These are phyloP conservation scores for Drosophila parthenogenetica DNA, from an alignment of 2,888 invertebrate species.

Conservation along the genomic window DNA sequence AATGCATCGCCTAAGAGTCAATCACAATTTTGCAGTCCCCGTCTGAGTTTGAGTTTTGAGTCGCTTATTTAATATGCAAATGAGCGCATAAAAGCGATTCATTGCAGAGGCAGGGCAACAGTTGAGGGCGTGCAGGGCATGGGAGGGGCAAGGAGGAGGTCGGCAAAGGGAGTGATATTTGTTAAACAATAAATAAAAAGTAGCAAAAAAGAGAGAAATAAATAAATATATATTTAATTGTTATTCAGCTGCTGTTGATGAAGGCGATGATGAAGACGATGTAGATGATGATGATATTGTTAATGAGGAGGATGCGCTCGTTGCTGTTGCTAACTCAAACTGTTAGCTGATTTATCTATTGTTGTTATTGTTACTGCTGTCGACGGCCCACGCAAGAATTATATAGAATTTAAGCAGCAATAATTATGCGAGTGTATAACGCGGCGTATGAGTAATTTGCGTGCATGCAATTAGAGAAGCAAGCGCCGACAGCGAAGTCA, in stretches of 20 bases:
- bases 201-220: constrained; percentile 34
- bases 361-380: constrained; percentile 22
- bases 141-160: neutral
- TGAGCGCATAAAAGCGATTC: constrained; percentile 78
- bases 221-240: constrained; percentile 52
- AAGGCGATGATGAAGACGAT: neutral
- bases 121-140: neutral
- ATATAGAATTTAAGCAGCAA: constrained; percentile 60
- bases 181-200: constrained; percentile 71
- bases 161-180: constrained; percentile 49
- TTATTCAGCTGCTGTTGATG: constrained; percentile 62
- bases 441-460: constrained; percentile 75
- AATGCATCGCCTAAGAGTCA: constrained; percentile 43
- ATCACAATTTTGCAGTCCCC: constrained; percentile 2
- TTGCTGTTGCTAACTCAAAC: constrained; percentile 55
- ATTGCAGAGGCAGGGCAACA: constrained; percentile 66
- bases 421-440: constrained; percentile 72
- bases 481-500: constrained; percentile 61
- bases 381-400: constrained; percentile 48
- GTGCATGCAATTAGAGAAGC: constrained; percentile 68
- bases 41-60: constrained; percentile 26
- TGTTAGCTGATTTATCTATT: constrained; percentile 32
- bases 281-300: neutral
- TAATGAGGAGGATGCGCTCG: constrained; percentile 58
- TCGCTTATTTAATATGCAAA: constrained; percentile 79